Conservation (phyloP, 2,797 vertebrate genomes). For the Loris lydekkerianus region DNA sequence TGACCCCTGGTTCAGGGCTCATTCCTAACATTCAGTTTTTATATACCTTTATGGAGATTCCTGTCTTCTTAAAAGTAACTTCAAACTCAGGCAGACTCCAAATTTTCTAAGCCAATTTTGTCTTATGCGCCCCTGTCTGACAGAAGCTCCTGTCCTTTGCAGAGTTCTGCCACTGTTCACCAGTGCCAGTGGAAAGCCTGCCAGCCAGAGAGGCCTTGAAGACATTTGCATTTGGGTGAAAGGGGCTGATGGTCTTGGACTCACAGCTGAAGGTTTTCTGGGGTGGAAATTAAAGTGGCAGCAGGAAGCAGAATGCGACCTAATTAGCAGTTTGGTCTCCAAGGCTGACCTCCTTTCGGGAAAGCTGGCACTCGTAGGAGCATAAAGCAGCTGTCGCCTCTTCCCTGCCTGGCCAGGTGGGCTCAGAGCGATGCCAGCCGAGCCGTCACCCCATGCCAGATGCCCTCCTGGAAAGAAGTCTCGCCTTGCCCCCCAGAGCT, state of each 20-base stretch:
- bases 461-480: slow-evolving; percentile 74
- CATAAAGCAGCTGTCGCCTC: slow-evolving; percentile 79
- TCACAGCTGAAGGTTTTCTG: slow-evolving; percentile 87
- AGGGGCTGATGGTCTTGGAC: slow-evolving; percentile 83
- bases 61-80: slow-evolving; percentile 34
- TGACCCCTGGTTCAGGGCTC: neutral
- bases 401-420: slow-evolving; percentile 81
- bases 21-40: neutral
- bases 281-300: slow-evolving; percentile 89
- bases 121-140: slow-evolving; percentile 23
- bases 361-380: slow-evolving; percentile 70
- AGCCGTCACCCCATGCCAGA: slow-evolving; percentile 60
- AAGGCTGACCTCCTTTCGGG: slow-evolving; percentile 84
- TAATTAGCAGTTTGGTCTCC: slow-evolving; percentile 89
- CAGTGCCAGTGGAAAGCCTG: slow-evolving; percentile 29
- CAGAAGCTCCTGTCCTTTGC: slow-evolving; percentile 16
- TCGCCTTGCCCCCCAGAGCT: neutral
- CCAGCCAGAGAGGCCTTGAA: slow-evolving; percentile 64
- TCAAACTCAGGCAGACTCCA: neutral
- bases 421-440: slow-evolving; percentile 72
- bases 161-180: neutral
- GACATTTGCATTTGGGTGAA: slow-evolving; percentile 78
- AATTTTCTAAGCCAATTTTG: slow-evolving; percentile 9
- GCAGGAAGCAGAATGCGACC: slow-evolving; percentile 89
- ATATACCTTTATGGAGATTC: neutral